A percentile compares a stretch with the other conserved stretches of the same genome.
Evolutionary conservation across 2,888 invertebrate species (phyloP).

Genomic region (Phytoseiulus persimilis): DNA sequence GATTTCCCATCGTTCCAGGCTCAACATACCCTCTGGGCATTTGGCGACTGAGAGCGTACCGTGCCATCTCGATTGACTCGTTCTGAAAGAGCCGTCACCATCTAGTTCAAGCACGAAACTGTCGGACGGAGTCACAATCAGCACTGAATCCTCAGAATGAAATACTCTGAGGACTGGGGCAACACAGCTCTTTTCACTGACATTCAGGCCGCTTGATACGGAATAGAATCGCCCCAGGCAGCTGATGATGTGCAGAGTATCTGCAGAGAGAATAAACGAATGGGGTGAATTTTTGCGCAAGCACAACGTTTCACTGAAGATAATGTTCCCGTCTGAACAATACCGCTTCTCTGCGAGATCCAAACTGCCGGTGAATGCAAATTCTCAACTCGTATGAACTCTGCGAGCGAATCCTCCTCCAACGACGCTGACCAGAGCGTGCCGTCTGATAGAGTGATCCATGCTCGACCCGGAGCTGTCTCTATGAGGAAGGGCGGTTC

Average conservation of each 20-base stretch:
- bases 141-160: background rate
- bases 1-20: background rate
- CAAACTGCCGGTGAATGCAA: conserved; percentile 12
- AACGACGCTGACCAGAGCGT: background rate
- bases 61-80: background rate
- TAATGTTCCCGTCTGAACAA: too few species aligned
- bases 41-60: background rate
- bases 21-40: background rate
- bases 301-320: too few species aligned
- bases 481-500: background rate
- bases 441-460: conserved; percentile 1
- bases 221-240: background rate
- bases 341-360: background rate
- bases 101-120: background rate
- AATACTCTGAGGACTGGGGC: background rate
- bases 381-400: background rate
- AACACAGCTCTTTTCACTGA: background rate
- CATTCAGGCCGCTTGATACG: background rate
- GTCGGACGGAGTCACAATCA: background rate
- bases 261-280: background rate
- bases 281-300: background rate
- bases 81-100: background rate
- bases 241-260: background rate
- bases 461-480: background rate
- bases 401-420: background rate